Evolutionary conservation across 2,113 vertebrate species (phyloP), one percentile per base, ranked within the genome.

Genomic region (Datnioides undecimradiatus): DNA sequence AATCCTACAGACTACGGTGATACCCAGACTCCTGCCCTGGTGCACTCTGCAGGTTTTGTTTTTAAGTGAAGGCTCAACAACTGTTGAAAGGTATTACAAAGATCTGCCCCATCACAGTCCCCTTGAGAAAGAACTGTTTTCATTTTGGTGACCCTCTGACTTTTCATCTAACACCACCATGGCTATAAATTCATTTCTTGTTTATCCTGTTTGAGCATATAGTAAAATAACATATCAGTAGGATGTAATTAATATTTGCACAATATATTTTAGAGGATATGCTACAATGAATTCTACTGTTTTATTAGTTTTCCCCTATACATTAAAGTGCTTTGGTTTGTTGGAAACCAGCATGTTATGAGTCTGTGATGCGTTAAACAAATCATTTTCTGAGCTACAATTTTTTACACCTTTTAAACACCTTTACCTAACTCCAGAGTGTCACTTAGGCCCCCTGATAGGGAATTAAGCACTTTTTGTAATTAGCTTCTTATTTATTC

Each of bases 401-500:
- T 25, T 16, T 68, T 55, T 21, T 31, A 48, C 34, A 73, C 25
- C 12, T 51, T 69, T 41, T 17, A 11, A 73, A 40, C 14, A 52
- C 21, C n/a, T 43, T 45, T 25, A 34, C 13, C 57, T 57, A 12
- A 34, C 43, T 59, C 27, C 27, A 19, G 52, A 27, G 41, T 46
- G 29, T 54, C n/a, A 60, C 43, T 27, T 46, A 41, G 4, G 34
- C 36, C n/a, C 16, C 51, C n/a, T 19, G 40, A 52, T 0, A 14
- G 17, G 11, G 17, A 38, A 29, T 41, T 55, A 11, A 40, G 58
- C 33, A 8, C 1, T 40, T 41, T 40, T 69, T 43, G 8, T 45
- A 40, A 69, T 48, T 40, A 40, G 16, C 41, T 64, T 41, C 16
- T 8, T 49, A 41, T 31, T 70, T 55, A 68, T 73, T 73, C 12